Conservation (phyloP, 2,888 invertebrate genomes). For the Sinohyriopsis cumingii region DNA sequence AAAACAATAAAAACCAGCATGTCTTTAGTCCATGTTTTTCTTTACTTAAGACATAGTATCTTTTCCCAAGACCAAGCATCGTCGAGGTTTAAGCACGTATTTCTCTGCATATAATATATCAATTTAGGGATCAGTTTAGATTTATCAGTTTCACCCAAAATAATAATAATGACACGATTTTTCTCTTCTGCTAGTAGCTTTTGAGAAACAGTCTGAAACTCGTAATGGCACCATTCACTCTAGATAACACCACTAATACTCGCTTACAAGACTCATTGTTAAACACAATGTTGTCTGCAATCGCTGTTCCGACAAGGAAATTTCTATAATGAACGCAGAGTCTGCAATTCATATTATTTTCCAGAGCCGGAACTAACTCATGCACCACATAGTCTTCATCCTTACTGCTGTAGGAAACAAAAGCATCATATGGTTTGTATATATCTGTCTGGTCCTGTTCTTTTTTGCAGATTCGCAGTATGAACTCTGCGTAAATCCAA, state of each 20-base stretch:
- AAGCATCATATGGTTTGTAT: conserved; percentile 82
- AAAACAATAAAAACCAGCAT: too few relatives aligned
- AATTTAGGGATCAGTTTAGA: conserved; percentile 74
- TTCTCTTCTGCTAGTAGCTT: conserved; percentile 83
- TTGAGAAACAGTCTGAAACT: conserved; percentile 90
- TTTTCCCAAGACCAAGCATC: not conserved
- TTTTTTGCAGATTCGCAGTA: not conserved
- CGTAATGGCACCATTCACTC: conserved; percentile 92
- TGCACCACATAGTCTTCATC: conserved; percentile 91
- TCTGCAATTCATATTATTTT: conserved; percentile 84
- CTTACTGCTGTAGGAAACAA: conserved; percentile 84
- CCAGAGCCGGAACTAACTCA: conserved; percentile 86
- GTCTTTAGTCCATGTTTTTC: too few relatives aligned
- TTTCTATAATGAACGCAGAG: conserved; percentile 53
- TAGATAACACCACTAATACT: conserved; percentile 89
- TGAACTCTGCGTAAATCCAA: conserved; percentile 13
- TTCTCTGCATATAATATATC: conserved; percentile 17
- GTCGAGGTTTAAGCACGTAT: not conserved
- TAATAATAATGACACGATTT: conserved; percentile 84
- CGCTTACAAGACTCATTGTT: conserved; percentile 89
- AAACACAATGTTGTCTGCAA: conserved; percentile 89
- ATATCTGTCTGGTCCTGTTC: conserved; percentile 12
- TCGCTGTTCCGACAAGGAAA: conserved; percentile 68
- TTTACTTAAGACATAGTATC: too few relatives aligned
- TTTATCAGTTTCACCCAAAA: conserved; percentile 85